Base-by-base conservation (phyloP, 2,113 vertebrate species). In the Coracopsis vasa region DNA sequence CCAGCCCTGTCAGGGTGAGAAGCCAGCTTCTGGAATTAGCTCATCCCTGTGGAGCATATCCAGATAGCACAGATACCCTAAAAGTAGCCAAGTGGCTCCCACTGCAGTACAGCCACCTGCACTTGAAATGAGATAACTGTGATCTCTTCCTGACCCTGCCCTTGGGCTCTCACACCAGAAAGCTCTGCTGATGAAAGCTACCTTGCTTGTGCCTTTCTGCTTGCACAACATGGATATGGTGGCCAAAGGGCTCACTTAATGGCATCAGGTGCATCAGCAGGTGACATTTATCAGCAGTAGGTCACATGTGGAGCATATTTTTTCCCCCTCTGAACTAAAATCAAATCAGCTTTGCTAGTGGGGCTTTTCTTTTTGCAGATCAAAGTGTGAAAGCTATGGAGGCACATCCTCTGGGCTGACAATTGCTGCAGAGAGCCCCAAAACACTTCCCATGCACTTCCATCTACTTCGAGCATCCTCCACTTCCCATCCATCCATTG, bases 1-100 rank as follows among this genome's bases (percentile, higher is more conserved):
- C 15, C 39, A 64, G 44, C 6, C 15, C 47, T 39, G 8, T 1
- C 0, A 1, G 12, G 51, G 19, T 1, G 2, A 45, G 29, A 67
- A 81, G 47, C 7, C 51, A 61, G 33, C 27, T 94, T 29, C 81
- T 88, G 74, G 61, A 75, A 88, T 58, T 27, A 91, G 9, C 33
- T 81, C 8, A 1, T 58, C 42, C 60, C 48, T 31, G 7, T 41
- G 29, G 18, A 41, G 7, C 50, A 11, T 9, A 10, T 86, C 80
- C 29, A 54, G 23, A 54, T 25, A 65, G 53, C 27, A 70, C 20
- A 83, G 13, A 7, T 56, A 73, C n/a, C 48, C n/a, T 48, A 62
- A 80, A 73, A 77, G 13, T 16, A 88, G 18, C 35, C 33, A 71
- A 39, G 24, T 51, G 53, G 14, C 16, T 77, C 45, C 44, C 48